Conservation (phyloP, 1,140 invertebrate genomes). For the Ips typographus region DNA sequence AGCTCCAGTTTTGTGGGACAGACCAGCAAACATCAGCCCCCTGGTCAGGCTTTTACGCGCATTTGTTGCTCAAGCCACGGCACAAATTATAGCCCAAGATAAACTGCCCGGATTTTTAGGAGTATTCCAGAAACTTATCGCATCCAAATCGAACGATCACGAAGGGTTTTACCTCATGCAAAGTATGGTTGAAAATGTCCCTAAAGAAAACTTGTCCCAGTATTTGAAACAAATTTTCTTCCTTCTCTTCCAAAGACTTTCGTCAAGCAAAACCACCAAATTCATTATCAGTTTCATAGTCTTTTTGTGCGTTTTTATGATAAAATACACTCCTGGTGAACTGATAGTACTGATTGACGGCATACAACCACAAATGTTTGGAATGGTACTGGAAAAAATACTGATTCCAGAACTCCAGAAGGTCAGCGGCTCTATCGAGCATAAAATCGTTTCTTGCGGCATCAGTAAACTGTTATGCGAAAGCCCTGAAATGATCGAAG, state of each 20-base stretch:
- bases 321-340: slow-evolving; percentile 71
- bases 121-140: slow-evolving; percentile 95
- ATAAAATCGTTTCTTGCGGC: slow-evolving; percentile 88
- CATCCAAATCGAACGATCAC: slow-evolving; percentile 93
- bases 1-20: slow-evolving; percentile 87
- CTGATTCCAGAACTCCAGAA: slow-evolving; percentile 85
- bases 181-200: slow-evolving; percentile 75
- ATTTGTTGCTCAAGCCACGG: slow-evolving; percentile 74
- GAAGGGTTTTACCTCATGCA: slow-evolving; percentile 93
- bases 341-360: slow-evolving; percentile 80
- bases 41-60: slow-evolving; percentile 86
- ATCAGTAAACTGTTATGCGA: slow-evolving; percentile 84
- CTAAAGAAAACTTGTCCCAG: slow-evolving; percentile 64
- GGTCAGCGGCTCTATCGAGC: slow-evolving; percentile 76
- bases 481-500: slow-evolving; percentile 64
- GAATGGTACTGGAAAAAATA: slow-evolving; percentile 89
- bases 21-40: slow-evolving; percentile 88
- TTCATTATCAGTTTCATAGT: slow-evolving; percentile 86
- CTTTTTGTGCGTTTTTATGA: slow-evolving; percentile 84
- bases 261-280: slow-evolving; percentile 92
- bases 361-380: slow-evolving; percentile 90
- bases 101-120: slow-evolving; percentile 79
- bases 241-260: slow-evolving; percentile 87
- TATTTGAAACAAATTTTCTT: slow-evolving; percentile 89
- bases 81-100: slow-evolving; percentile 67